A percentile compares a stretch with the other conserved stretches of the same genome.
phyloP scores from a whole-genome alignment of 2,888 invertebrate species.

The Leptothorax acervorum region DNA sequence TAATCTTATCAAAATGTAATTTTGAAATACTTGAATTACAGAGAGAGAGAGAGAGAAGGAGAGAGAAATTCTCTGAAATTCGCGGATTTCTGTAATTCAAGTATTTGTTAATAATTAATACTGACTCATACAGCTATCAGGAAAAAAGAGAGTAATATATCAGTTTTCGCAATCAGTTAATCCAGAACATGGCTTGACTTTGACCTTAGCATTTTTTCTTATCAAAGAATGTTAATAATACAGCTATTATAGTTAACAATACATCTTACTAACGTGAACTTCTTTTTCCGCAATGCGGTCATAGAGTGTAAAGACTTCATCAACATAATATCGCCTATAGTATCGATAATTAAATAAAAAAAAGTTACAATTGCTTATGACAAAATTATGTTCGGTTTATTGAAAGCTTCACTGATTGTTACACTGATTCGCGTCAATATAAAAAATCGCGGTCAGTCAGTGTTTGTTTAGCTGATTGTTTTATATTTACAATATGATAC shows the following conservation, averaged over 20 bases:
- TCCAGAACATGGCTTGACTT: neutral
- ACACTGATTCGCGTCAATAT: neutral
- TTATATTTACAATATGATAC: constrained; percentile 21
- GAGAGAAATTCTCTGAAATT: neutral
- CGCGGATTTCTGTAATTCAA: neutral
- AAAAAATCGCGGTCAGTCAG: constrained; percentile 11
- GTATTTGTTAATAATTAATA: constrained; percentile 6
- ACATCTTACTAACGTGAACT: neutral
- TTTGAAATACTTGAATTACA: neutral
- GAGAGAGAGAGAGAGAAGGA: too few relatives aligned
- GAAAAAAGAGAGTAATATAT: neutral
- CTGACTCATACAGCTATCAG: neutral
- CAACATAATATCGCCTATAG: neutral
- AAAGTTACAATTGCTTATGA: neutral
- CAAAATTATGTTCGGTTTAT: neutral
- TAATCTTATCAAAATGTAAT: constrained; percentile 2
- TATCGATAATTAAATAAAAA: neutral
- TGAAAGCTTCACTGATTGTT: neutral
- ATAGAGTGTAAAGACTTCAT: neutral
- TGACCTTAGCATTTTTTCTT: neutral
- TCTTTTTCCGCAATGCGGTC: neutral
- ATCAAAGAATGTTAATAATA: neutral
- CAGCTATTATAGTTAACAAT: neutral
- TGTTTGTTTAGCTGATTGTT: constrained; percentile 7
- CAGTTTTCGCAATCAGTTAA: neutral